Conservation (phyloP, 2,113 vertebrate species). For the Pagrus major region DNA sequence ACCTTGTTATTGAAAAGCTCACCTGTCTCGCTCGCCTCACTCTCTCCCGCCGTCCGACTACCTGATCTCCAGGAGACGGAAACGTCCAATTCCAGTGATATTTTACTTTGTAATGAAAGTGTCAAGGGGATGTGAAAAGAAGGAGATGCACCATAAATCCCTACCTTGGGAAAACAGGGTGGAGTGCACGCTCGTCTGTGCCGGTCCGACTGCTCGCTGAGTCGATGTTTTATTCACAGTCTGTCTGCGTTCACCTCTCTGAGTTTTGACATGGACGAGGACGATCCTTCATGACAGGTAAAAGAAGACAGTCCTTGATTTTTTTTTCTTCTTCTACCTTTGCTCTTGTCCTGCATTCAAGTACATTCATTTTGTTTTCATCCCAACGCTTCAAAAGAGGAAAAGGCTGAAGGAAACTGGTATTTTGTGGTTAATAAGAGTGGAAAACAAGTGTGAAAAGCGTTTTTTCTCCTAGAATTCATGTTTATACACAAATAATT, state of each 20-base stretch:
- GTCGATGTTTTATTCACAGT: constrained; percentile 71
- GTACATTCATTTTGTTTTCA: not conserved
- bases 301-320: not conserved
- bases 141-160: constrained; percentile 65
- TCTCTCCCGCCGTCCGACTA: constrained; percentile 1
- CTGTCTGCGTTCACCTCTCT: constrained; percentile 39
- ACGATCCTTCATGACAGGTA: constrained; percentile 10
- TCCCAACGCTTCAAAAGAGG: not conserved
- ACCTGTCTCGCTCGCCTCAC: constrained; percentile 39
- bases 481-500: too few relatives aligned
- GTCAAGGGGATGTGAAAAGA: constrained; percentile 56
- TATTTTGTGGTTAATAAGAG: not conserved
- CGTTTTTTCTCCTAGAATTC: too few relatives aligned
- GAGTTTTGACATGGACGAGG: constrained; percentile 11
- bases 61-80: constrained; percentile 54
- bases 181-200: constrained; percentile 21
- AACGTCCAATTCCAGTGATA: constrained; percentile 65
- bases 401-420: not conserved
- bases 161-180: constrained; percentile 32
- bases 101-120: constrained; percentile 78
- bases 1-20: constrained; percentile 67
- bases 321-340: too few relatives aligned
- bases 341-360: not conserved
- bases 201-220: constrained; percentile 29
- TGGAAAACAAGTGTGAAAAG: too few relatives aligned